Conservation (phyloP, 2,888 invertebrate genomes). For the Cantharis rustica region DNA sequence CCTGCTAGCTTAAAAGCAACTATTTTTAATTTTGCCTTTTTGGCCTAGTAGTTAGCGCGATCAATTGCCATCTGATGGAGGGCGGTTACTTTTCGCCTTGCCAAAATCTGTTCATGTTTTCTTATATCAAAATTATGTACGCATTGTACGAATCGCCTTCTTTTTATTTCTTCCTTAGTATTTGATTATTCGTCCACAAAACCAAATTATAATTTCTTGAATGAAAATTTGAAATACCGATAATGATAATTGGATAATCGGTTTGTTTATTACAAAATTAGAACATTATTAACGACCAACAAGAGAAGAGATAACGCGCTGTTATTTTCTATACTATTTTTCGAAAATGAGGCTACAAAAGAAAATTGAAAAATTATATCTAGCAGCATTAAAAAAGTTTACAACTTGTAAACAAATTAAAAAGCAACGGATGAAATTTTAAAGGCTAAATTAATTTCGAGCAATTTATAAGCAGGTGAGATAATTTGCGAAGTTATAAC, state of each 20-base stretch:
- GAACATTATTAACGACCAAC: neutral
- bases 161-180: too few species aligned
- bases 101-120: too few species aligned
- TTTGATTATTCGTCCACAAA: neutral
- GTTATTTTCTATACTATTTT: neutral
- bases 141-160: too few species aligned
- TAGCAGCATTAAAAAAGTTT: neutral
- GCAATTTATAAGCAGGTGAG: neutral
- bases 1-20: too few species aligned
- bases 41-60: too few species aligned
- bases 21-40: too few species aligned
- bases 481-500: neutral
- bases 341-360: neutral
- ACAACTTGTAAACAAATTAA: neutral
- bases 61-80: too few species aligned
- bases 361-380: neutral
- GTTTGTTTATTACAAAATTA: neutral
- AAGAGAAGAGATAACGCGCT: neutral
- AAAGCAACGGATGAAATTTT: neutral
- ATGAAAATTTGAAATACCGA: neutral
- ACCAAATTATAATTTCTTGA: neutral
- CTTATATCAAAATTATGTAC: too few species aligned
- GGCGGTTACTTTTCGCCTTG: too few species aligned
- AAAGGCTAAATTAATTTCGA: neutral
- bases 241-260: neutral